Evolutionary conservation across 2,113 vertebrate genomes (phyloP), one percentile per base, ranked within the genome.

Genomic region (Heterotilapia buettikoferi): DNA sequence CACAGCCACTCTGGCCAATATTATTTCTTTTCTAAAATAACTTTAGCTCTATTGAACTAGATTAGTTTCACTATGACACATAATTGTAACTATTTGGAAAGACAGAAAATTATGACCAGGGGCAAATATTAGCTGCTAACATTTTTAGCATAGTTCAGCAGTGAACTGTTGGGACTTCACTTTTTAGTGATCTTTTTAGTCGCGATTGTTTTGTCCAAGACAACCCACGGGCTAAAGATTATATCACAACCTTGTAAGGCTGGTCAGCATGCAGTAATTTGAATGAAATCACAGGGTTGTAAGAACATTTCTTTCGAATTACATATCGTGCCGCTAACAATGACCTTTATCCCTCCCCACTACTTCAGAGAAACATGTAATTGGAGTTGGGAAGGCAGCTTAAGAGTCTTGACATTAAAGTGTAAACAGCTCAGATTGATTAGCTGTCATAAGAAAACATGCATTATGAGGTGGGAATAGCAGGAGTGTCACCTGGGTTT

Each of bases 361-460:
- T 21, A 88, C 43, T 78, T 83, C 80, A 24, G 57, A 79, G 82
- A 57, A 80, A 76, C 5, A 76, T 18, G 86, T 91, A 82, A 92
- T 50, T 84, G 63, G 10, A 16, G 59, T 24, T 56, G 29, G 21
- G 18, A 78, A 50, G 47, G 16, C 43, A 78, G 26, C 24, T 78
- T 78, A 50, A 78, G 43, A 31, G 26, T 78, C 9, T 33, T 40
- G 83, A 90, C 40, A 80, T 59, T 59, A 61, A 81, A 63, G 33
- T 88, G 82, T 84, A 89, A 92, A 86, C 45, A 76, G 45, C 52
- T 73, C 26, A 43, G 76, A 94, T 83, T 83, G 92, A 93, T 92
- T 88, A 88, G 66, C 66, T 91, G 91, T 92, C 90, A 85, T 57
- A 52, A 82, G 33, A 47, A 63, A 47, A 84, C 13, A 31, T 50